Evolutionary conservation across 2,797 vertebrate species (phyloP).

Genomic region (Tachyglossus aculeatus): DNA sequence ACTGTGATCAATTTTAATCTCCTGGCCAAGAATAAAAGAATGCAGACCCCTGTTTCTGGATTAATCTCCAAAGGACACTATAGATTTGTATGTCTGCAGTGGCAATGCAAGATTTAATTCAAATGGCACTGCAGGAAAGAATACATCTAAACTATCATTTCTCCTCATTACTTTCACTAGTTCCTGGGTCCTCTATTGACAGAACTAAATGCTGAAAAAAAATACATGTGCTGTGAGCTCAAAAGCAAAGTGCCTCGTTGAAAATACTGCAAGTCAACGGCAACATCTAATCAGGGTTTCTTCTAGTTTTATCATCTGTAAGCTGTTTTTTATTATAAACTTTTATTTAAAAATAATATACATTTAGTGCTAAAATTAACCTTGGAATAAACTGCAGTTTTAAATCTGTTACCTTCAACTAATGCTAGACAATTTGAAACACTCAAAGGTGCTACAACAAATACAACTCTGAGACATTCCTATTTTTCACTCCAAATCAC

Average conservation of each 20-base stretch:
- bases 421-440: too few relatives aligned
- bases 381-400: constrained; percentile 5
- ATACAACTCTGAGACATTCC: too few relatives aligned
- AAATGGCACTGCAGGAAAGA: constrained; percentile 62
- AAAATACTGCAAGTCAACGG: constrained; percentile 15
- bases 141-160: constrained; percentile 56
- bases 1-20: constrained; percentile 81
- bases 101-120: constrained; percentile 64
- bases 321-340: constrained; percentile 17
- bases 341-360: constrained; percentile 30
- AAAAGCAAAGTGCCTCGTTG: constrained; percentile 19
- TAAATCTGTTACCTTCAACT: too few relatives aligned
- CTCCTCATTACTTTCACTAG: constrained; percentile 45
- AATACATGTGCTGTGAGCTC: constrained; percentile 21
- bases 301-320: constrained; percentile 8
- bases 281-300: constrained; percentile 9
- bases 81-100: constrained; percentile 65
- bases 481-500: too few relatives aligned
- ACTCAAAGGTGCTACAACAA: too few relatives aligned
- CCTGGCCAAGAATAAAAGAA: constrained; percentile 71
- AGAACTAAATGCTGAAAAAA: constrained; percentile 53
- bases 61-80: constrained; percentile 69
- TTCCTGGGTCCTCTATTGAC: constrained; percentile 38
- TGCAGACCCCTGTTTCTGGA: constrained; percentile 61
- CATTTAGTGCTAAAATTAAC: constrained; percentile 25